A percentile compares a stretch with the other conserved stretches of the same genome.
These are phyloP conservation scores for Tinea trinotella DNA, from an alignment of 2,888 invertebrate genomes.

Conservation along the genomic window DNA sequence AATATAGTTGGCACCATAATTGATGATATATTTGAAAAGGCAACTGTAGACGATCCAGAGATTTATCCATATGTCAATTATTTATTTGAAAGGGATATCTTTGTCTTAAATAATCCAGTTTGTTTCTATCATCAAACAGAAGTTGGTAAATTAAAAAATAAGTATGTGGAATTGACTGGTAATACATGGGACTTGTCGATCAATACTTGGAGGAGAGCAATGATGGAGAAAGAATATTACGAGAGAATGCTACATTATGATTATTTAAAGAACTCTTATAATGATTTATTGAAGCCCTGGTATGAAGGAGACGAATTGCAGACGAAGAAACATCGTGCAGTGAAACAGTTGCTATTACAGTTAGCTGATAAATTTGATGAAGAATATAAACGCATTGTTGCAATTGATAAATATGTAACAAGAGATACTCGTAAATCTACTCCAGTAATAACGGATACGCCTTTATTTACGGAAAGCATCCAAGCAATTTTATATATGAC, in stretches of 20 bases:
- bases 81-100: conserved; percentile 52
- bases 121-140: conserved; percentile 61
- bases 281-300: conserved; percentile 48
- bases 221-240: conserved; percentile 48
- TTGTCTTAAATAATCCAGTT: conserved; percentile 55
- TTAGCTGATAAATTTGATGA: conserved; percentile 44
- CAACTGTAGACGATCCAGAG: conserved; percentile 35
- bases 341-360: conserved; percentile 38
- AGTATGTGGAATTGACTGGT: conserved; percentile 41
- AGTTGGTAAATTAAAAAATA: conserved; percentile 41
- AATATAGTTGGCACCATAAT: conserved; percentile 35
- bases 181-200: conserved; percentile 51
- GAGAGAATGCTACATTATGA: conserved; percentile 51
- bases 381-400: conserved; percentile 9
- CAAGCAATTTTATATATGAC: conserved; percentile 43
- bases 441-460: no score
- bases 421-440: conserved; percentile 21
- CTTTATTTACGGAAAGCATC: conserved; percentile 22
- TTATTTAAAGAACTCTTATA: conserved; percentile 37
- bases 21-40: conserved; percentile 33
- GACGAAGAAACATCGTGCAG: conserved; percentile 41
- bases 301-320: conserved; percentile 41
- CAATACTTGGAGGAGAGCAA: conserved; percentile 42
- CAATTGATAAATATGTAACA: conserved; percentile 23
- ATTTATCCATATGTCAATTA: conserved; percentile 48